These are phyloP conservation scores for Drosophila gaucha DNA, from an alignment of 2,888 invertebrate species.

Conservation along the genomic window DNA sequence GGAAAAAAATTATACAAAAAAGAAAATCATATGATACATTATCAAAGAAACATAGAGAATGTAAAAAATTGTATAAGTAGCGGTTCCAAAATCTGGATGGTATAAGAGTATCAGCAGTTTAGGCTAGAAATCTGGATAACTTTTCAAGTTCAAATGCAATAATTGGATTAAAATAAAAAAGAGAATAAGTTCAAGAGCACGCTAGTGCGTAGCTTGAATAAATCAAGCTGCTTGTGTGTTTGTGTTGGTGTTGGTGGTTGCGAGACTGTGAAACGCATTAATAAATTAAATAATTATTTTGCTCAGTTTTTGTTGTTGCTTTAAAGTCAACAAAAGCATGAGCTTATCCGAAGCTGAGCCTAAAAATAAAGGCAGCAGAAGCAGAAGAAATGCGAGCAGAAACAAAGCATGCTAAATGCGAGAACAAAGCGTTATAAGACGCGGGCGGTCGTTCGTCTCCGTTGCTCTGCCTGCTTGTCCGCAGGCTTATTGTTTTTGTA, in stretches of 20 bases:
- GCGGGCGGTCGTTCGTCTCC: conserved; percentile 39
- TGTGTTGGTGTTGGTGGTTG: conserved; percentile 5
- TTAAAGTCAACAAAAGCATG: conserved; percentile 60
- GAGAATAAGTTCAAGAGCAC: conserved; percentile 23
- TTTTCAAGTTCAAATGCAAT: conserved; percentile 44
- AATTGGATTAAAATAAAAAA: conserved; percentile 30
- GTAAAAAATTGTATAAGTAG: background rate
- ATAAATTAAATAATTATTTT: conserved; percentile 63
- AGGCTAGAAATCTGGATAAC: conserved; percentile 3
- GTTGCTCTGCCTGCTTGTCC: conserved; percentile 12
- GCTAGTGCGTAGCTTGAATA: conserved; percentile 29
- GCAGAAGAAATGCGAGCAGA: conserved; percentile 53
- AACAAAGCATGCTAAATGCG: conserved; percentile 70
- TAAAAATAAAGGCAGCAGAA: conserved; percentile 33
- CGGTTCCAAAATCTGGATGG: background rate
- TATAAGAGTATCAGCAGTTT: background rate
- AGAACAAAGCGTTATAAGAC: conserved; percentile 68
- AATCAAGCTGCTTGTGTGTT: conserved; percentile 38
- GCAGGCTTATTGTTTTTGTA: conserved; percentile 65
- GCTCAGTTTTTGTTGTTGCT: conserved; percentile 27
- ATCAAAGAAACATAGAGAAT: conserved; percentile 21
- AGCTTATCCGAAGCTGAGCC: conserved; percentile 61
- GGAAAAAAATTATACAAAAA: conserved; percentile 10
- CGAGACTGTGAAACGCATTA: conserved; percentile 38
- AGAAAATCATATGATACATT: conserved; percentile 20